Evolutionary conservation across 2,888 invertebrate genomes (phyloP).

Genomic region (Caenorhabditis afra): DNA sequence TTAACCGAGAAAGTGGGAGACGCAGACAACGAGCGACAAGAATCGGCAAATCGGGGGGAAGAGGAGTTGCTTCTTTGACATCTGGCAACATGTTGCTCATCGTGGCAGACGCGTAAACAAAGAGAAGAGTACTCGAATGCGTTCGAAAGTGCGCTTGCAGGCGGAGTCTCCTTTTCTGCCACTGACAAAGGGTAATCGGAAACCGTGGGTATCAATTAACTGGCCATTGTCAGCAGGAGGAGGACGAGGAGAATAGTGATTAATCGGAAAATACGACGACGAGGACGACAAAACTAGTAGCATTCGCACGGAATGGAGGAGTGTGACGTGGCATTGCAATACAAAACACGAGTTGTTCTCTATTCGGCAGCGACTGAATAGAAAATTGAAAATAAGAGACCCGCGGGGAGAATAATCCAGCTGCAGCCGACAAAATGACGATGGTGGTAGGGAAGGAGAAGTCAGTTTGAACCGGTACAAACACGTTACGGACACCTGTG

Average conservation of each 20-base stretch:
- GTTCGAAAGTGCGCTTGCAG: constrained; percentile 16
- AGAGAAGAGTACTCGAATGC: constrained; percentile 12
- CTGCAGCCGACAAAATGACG: constrained; percentile 23
- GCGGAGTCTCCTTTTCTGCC: constrained; percentile 25
- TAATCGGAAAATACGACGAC: constrained; percentile 32
- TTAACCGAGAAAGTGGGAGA: constrained; percentile 9
- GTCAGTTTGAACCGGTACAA: constrained; percentile 36
- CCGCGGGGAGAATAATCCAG: constrained; percentile 31
- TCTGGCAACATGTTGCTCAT: constrained; percentile 45
- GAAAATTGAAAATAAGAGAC: neutral
- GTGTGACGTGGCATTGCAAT: neutral
- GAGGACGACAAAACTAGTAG: constrained; percentile 38
- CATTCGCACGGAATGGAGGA: constrained; percentile 11
- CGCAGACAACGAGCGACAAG: constrained; percentile 11
- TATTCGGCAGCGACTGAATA: neutral
- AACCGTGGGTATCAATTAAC: constrained; percentile 57
- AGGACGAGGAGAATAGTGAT: constrained; percentile 52
- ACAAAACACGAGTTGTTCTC: neutral
- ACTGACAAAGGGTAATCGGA: constrained; percentile 58
- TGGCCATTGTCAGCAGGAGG: constrained; percentile 50
- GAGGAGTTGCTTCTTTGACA: constrained; percentile 14
- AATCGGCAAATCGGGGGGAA: constrained; percentile 33
- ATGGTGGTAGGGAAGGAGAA: neutral
- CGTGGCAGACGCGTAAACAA: constrained; percentile 28
- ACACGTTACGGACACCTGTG: constrained; percentile 38